Base-by-base conservation (phyloP, 2,888 invertebrate species). In the Metellina segmentata region DNA sequence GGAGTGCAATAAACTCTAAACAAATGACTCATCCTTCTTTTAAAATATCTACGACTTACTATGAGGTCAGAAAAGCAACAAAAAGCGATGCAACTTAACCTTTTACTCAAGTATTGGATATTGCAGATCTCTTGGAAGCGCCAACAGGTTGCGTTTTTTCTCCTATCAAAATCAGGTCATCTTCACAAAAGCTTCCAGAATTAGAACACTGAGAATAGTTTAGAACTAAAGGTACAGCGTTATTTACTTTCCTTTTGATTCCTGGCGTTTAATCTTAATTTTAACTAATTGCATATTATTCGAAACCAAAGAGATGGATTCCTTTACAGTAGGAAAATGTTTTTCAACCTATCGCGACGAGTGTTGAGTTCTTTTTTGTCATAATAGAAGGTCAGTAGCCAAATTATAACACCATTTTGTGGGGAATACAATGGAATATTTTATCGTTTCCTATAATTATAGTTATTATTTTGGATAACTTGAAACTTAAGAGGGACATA, bases 81-180 rank as follows among this genome's bases (percentile, higher is more conserved):
- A 85, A 61, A 61, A 53, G 9, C 48, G 34, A 53, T n/a, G 74
- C 74, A 85, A 48, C 61, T 75, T 48, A 85, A 85, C 34, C 74
- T 85, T 85, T 85, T 34, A 75, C 53, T 61, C 20, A 75, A 75
- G 52, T 20, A 52, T 53, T 81, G 74, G 34, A 75, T 53, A 75
- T 61, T 11, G 53, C 61, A 52, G 49, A 75, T 75, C 74, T 75
- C 20, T 53, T 52, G 16, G 71, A 85, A 74, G 48, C 53, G 74
- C 19, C n/a, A 72, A 34, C n/a, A 9, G 16, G 7, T 82, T 49
- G n/a, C 19, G 51, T 71, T 78, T 86, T 34, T 79, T 87, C 61
- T 49, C 52, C 72, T 51, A 81, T 87, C 52, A 72, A 75, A 87
- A 87, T 34, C 87, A 87, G 87, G 87, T 87, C 87, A 87, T 52